These are phyloP conservation scores for Tortricodes alternella DNA, from an alignment of 2,888 invertebrate species.

Conservation along the genomic window DNA sequence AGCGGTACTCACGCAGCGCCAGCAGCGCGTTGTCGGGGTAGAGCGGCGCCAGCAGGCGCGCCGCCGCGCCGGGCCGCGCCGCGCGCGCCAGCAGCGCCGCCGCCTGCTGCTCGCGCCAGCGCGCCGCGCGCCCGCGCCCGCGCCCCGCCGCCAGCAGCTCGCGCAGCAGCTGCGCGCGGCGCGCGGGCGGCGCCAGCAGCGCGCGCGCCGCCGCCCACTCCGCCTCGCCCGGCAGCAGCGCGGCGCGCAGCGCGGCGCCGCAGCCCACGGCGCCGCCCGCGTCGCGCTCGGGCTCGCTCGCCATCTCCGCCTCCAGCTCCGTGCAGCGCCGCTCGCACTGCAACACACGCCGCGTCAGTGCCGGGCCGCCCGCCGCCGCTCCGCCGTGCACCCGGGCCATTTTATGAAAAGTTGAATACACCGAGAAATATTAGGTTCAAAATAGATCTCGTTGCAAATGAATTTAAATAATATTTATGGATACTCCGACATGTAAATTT, in stretches of 20 bases:
- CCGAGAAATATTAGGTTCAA: no score
- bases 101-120: slow-evolving; percentile 31
- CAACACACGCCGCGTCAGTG: background rate
- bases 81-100: slow-evolving; percentile 37
- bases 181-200: slow-evolving; percentile 11
- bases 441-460: no score
- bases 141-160: background rate
- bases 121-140: slow-evolving; percentile 6
- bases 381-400: no score
- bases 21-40: slow-evolving; percentile 19
- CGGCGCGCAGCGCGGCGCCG: slow-evolving; percentile 44
- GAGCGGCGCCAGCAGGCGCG: slow-evolving; percentile 37
- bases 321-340: slow-evolving; percentile 50
- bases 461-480: no score
- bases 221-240: slow-evolving; percentile 18
- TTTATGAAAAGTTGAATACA: no score
- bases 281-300: slow-evolving; percentile 24
- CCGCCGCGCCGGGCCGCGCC: slow-evolving; percentile 35
- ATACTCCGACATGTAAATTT: no score
- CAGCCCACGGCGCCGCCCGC: slow-evolving; percentile 32
- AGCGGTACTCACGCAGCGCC: slow-evolving; percentile 9
- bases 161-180: background rate
- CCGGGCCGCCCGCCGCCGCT: background rate
- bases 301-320: slow-evolving; percentile 40
- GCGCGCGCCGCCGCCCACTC: slow-evolving; percentile 31